Conservation (phyloP, 1,140 invertebrate genomes). For the Macrobrachium nipponense region DNA sequence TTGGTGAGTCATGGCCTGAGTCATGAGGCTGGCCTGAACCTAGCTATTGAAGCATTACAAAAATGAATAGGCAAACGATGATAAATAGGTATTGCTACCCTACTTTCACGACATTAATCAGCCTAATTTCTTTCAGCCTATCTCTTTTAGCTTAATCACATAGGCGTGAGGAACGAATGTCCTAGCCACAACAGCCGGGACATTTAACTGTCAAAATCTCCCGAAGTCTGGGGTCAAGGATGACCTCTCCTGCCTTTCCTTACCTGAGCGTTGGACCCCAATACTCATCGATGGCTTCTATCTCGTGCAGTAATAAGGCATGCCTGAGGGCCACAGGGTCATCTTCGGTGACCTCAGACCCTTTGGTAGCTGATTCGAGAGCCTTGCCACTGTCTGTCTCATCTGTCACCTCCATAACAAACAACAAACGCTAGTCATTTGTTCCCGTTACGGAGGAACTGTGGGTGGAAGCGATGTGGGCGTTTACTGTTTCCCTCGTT, state of each 20-base stretch:
- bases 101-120: too few species aligned
- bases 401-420: conserved; percentile 44
- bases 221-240: not conserved
- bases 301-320: conserved; percentile 83
- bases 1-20: too few species aligned
- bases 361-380: conserved; percentile 23
- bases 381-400: conserved; percentile 25
- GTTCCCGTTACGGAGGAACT: conserved; percentile 14
- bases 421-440: conserved; percentile 34
- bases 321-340: conserved; percentile 65
- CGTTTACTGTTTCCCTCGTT: not conserved
- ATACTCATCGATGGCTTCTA: conserved; percentile 91
- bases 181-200: not conserved
- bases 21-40: too few species aligned
- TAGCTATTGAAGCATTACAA: too few species aligned
- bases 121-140: too few species aligned
- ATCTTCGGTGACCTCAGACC: conserved; percentile 44
- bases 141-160: too few species aligned
- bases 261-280: conserved; percentile 84
- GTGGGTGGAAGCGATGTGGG: conserved; percentile 27
- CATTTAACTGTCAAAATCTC: not conserved
- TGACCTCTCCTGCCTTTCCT: not conserved
- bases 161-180: too few species aligned
- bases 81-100: too few species aligned
- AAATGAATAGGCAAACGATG: too few species aligned